Evolutionary conservation across 2,888 invertebrate genomes (phyloP).

Genomic region (Hololepta plana): DNA sequence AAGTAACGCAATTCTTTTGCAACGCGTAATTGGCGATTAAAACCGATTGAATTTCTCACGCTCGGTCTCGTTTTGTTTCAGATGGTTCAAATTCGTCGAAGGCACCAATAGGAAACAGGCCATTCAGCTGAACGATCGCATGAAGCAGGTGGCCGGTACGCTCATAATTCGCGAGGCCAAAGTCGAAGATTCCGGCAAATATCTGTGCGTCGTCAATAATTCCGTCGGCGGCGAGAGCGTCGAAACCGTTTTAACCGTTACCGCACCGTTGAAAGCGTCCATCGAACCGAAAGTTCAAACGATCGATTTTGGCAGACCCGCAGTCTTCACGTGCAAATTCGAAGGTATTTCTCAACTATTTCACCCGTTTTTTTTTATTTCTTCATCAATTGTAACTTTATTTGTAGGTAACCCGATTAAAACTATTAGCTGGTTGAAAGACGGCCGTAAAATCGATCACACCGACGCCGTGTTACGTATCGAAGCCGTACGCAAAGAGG

Average conservation of each 20-base stretch:
- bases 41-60: not conserved
- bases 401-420: conserved; percentile 59
- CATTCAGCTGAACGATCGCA: conserved; percentile 76
- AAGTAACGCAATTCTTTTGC: no score
- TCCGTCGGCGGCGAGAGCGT: conserved; percentile 87
- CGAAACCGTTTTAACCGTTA: conserved; percentile 81
- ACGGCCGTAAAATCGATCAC: conserved; percentile 71
- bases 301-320: conserved; percentile 84
- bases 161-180: conserved; percentile 81
- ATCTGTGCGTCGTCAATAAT: conserved; percentile 86
- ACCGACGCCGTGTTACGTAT: conserved; percentile 69
- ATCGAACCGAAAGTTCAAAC: conserved; percentile 80
- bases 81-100: conserved; percentile 89
- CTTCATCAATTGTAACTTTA: not conserved
- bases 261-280: conserved; percentile 72
- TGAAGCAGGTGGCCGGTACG: conserved; percentile 86
- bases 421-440: conserved; percentile 82
- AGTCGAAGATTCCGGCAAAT: conserved; percentile 87
- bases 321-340: conserved; percentile 79
- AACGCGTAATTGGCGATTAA: no score
- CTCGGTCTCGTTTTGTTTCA: conserved; percentile 48
- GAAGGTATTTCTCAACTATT: conserved; percentile 33
- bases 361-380: conserved; percentile 1
- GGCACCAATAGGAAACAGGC: conserved; percentile 72
- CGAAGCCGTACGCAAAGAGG: conserved; percentile 80